Conservation (phyloP, 2,797 vertebrate genomes). For the Malurus splendens region DNA sequence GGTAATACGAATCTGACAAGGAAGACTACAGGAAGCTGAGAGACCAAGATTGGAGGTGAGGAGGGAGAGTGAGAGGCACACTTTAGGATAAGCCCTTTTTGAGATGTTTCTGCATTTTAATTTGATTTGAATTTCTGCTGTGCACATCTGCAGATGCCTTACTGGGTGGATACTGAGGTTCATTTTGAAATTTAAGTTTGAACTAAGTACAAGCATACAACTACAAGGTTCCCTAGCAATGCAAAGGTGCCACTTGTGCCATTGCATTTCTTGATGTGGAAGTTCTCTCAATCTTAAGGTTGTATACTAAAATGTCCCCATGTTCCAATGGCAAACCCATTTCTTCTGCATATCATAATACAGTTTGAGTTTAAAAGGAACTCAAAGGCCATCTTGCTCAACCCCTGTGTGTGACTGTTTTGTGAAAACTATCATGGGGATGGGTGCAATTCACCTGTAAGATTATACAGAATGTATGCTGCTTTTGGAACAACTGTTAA, state of each 20-base stretch:
- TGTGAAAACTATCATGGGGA: background rate
- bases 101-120: background rate
- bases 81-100: background rate
- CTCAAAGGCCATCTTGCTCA: background rate
- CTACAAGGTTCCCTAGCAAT: background rate
- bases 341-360: background rate
- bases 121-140: background rate
- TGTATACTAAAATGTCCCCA: background rate
- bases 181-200: slow-evolving; percentile 22
- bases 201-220: background rate
- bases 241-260: background rate
- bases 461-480: background rate
- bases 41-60: background rate
- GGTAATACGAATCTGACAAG: background rate
- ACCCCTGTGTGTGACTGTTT: background rate
- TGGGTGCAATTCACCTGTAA: background rate
- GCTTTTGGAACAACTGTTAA: background rate
- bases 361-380: background rate
- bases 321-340: background rate
- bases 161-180: background rate
- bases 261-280: background rate
- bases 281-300: background rate
- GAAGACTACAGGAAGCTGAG: background rate
- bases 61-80: background rate
- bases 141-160: background rate